Evolutionary conservation across 2,113 vertebrate genomes (phyloP).

Genomic region (Prietella phreatophila): DNA sequence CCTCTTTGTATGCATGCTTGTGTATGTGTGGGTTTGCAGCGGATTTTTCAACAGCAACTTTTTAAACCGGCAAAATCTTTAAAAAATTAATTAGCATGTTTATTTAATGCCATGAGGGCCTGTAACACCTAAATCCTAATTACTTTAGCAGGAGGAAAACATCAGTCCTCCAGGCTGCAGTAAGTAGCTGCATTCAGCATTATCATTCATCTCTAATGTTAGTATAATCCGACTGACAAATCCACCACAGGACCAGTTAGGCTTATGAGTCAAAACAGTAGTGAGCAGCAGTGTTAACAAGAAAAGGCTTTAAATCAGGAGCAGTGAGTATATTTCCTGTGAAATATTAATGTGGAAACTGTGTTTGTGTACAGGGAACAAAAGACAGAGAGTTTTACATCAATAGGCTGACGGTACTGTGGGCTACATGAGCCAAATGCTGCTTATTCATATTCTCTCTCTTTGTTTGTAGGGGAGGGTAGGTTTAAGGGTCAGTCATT

Average conservation of each 20-base stretch:
- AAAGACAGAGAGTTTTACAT: constrained; percentile 75
- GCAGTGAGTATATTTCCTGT: constrained; percentile 70
- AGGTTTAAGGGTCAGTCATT: constrained; percentile 65
- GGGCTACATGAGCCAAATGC: constrained; percentile 59
- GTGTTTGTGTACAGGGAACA: constrained; percentile 75
- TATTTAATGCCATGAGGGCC: constrained; percentile 12
- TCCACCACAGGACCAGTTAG: constrained; percentile 66
- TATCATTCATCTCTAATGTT: constrained; percentile 67
- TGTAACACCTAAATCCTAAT: constrained; percentile 37
- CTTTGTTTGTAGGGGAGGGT: constrained; percentile 50
- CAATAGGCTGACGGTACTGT: constrained; percentile 69
- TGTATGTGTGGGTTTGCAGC: constrained; percentile 40
- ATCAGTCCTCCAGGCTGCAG: constrained; percentile 20
- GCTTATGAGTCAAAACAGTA: constrained; percentile 69
- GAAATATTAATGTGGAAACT: constrained; percentile 79
- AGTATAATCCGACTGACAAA: constrained; percentile 64
- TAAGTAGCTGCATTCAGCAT: constrained; percentile 26
- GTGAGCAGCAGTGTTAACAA: constrained; percentile 76
- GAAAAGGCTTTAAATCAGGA: constrained; percentile 77
- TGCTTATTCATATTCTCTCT: constrained; percentile 61
- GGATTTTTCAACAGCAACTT: background rate
- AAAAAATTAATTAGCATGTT: constrained; percentile 32
- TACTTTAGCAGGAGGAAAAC: constrained; percentile 26
- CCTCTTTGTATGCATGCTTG: constrained; percentile 31
- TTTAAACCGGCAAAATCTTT: background rate